Evolutionary conservation across 2,113 vertebrate species (phyloP), one percentile per base, ranked within the genome.

Genomic region (Thamnophis sirtalis): DNA sequence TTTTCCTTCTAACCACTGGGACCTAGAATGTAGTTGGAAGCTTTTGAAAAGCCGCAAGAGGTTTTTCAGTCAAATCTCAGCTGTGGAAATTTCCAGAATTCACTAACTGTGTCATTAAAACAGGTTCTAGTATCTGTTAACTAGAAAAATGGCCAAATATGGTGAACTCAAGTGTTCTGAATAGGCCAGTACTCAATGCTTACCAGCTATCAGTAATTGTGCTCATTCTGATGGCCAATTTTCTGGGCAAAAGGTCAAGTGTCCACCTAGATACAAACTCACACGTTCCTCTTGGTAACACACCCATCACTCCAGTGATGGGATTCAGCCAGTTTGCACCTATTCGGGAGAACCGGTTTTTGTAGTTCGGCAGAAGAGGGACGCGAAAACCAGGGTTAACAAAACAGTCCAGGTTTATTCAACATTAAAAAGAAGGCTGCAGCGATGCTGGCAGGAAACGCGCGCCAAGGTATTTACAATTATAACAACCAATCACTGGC

Each of bases 151-250:
- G 11, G 4, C 2, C 0, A 9, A 88, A 51, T 63, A 26, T 0
- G 3, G 0, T 4, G 73, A 51, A 1, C n/a, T 4, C 1, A 48
- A 4, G 33, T 0, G 7, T n/a, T 54, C 24, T 33, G 0, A 0
- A 4, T 4, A 5, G 8, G 54, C 8, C 1, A 28, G 0, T 49
- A 9, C 21, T 26, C 88, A 88, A 0, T 11, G 8, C 56, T 85
- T 55, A 2, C 0, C 0, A 92, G 53, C 13, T 0, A 0, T 1
- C 15, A 89, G 3, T 8, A 48, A 60, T 38, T 0, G 15, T 11
- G 0, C 33, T 89, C n/a, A 17, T 15, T 51, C 9, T 63, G 73
- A 86, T 89, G 5, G 33, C 54, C 28, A 38, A 15, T 53, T 38
- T 92, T 60, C n/a, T 60, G 38, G n/a, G 53, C 87, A 92, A 84